phyloP scores from a whole-genome alignment of 2,113 vertebrate genomes.

The Pteropus alecto region DNA sequence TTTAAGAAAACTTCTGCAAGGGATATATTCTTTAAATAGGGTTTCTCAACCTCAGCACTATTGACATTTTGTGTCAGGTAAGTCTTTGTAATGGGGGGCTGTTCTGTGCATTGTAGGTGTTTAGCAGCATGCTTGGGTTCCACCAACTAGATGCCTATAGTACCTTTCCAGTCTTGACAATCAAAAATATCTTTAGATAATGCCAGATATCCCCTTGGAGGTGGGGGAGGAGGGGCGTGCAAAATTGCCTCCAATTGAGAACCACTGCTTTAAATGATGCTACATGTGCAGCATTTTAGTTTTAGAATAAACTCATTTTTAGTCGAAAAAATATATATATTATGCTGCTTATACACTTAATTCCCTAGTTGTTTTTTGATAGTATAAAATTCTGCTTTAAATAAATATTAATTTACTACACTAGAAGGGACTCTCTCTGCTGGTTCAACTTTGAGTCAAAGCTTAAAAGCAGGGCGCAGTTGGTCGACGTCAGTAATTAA shows the following conservation, averaged over 20 bases:
- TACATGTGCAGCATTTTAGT: background rate
- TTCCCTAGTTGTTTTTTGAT: background rate
- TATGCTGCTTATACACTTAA: background rate
- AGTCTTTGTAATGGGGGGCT: background rate
- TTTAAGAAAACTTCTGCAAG: background rate
- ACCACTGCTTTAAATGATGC: background rate
- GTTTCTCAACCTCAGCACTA: background rate
- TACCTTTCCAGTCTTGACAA: background rate
- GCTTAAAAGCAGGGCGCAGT: background rate
- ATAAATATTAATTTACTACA: constrained; percentile 31
- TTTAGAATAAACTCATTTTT: background rate
- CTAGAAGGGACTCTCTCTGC: background rate
- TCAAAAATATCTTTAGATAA: background rate
- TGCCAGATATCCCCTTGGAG: background rate
- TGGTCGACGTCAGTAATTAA: constrained; percentile 20
- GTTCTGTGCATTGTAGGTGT: background rate
- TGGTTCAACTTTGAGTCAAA: constrained; percentile 5
- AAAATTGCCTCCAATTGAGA: background rate
- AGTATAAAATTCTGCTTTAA: background rate
- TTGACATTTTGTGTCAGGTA: background rate
- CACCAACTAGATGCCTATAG: background rate
- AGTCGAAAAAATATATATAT: background rate
- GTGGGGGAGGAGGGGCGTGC: too few species aligned
- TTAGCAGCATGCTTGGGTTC: background rate
- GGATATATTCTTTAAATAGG: background rate